Conservation (phyloP, 2,888 invertebrate species). For the Zhengitettix transpicula region DNA sequence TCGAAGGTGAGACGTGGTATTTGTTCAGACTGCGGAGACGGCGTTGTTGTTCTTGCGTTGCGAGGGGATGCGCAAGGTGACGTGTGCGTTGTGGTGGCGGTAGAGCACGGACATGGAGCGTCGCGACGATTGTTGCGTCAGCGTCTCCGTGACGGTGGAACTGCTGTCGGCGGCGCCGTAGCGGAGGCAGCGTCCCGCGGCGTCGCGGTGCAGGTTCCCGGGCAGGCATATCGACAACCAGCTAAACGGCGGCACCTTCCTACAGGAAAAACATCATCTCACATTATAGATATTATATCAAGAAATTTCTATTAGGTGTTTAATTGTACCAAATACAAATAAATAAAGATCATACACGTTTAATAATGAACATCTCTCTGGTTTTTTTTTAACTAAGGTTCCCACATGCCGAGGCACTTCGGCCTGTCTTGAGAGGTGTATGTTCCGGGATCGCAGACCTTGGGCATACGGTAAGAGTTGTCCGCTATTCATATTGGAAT, state of each 20-base stretch:
- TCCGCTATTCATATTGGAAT: too few species aligned
- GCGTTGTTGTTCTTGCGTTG: not conserved
- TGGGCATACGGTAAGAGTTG: too few species aligned
- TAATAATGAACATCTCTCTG: too few species aligned
- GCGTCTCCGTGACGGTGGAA: slow-evolving; percentile 9
- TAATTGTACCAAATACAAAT: too few species aligned
- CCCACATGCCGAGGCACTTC: too few species aligned
- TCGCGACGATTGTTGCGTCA: slow-evolving; percentile 9
- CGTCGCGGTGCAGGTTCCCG: not conserved
- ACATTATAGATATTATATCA: too few species aligned
- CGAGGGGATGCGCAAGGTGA: not conserved
- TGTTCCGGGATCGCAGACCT: too few species aligned
- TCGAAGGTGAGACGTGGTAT: not conserved
- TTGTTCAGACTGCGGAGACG: not conserved
- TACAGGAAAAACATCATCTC: slow-evolving; percentile 2
- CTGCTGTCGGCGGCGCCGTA: slow-evolving; percentile 4
- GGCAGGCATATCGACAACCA: slow-evolving; percentile 12
- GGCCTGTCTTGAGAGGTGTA: too few species aligned
- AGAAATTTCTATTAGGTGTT: too few species aligned
- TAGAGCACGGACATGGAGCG: slow-evolving; percentile 1
- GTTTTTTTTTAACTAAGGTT: too few species aligned
- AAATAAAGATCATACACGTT: too few species aligned
- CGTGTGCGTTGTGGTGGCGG: not conserved
- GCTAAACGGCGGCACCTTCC: slow-evolving; percentile 18
- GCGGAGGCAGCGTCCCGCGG: slow-evolving; percentile 4